Evolutionary conservation across 2,797 vertebrate species (phyloP), one percentile per base, ranked within the genome.

Genomic region (Peromyscus nudipes): DNA sequence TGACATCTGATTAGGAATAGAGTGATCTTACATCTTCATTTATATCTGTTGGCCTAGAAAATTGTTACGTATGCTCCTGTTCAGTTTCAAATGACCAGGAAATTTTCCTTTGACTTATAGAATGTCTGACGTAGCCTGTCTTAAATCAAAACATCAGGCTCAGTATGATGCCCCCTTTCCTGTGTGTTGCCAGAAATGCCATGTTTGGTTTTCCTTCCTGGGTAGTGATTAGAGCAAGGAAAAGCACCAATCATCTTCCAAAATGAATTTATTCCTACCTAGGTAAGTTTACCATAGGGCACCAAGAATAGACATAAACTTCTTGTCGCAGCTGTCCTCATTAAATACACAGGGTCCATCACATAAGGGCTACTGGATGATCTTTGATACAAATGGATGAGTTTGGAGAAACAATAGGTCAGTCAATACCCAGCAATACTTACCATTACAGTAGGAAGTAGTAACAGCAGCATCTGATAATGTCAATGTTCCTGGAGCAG

Each of bases 11-110:
- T 55, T 80, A 90, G 65, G 17, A 77, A 23, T 17, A 57, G 88
- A 16, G 29, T 31, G 34, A 52, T 43, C 4, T 73, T 40, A 75
- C 23, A 31, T 65, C 84, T 71, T 89, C 37, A 85, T 60, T 91
- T 91, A 37, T 25, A 57, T 69, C 11, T 79, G 19, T 69, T 77
- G 37, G 88, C 25, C 16, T 71, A 31, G 43, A 67, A 84, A 89
- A 67, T 64, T 91, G 79, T 88, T 95, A 65, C 16, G 46, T 55
- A 55, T 85, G 52, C 3, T 90, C 60, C 62, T 49, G 69, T 67
- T 93, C 69, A 86, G n/a, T 87, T 46, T 92, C 91, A 60, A 11
- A 65, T 80, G 71, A 93, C 40, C 89, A 88, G 64, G 37, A 25
- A 92, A 76, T 87, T 84, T 85, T 57, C 64, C 52, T 96, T 67